Conservation (phyloP, 2,888 invertebrate species). For the Spisula subtruncata region DNA sequence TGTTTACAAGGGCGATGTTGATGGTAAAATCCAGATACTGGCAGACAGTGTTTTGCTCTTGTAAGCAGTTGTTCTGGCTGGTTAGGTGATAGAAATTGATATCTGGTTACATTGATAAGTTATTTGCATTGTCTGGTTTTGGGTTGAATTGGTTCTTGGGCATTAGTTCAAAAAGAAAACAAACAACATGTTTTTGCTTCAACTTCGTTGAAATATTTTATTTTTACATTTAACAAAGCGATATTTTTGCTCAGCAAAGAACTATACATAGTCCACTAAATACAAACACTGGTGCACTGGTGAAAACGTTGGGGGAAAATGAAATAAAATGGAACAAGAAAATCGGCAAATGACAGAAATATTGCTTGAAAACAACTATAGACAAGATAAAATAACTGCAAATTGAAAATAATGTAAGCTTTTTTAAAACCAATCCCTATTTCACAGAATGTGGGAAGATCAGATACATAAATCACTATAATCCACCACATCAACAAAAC, state of each 20-base stretch:
- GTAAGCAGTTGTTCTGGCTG: too few relatives aligned
- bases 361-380: neutral
- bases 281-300: conserved; percentile 49
- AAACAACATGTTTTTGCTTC: conserved; percentile 47
- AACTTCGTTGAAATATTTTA: conserved; percentile 73
- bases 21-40: too few relatives aligned
- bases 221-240: conserved; percentile 72
- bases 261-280: conserved; percentile 53
- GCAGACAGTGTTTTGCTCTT: too few relatives aligned
- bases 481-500: too few relatives aligned
- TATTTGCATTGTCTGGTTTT: too few relatives aligned
- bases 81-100: too few relatives aligned
- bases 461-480: too few relatives aligned
- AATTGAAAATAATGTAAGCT: neutral
- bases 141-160: too few relatives aligned
- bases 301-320: conserved; percentile 29
- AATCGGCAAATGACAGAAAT: conserved; percentile 1
- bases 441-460: neutral
- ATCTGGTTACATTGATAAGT: too few relatives aligned
- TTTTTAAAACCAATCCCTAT: neutral
- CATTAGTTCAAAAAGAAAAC: neutral
- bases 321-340: neutral
- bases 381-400: neutral
- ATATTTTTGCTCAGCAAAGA: conserved; percentile 68
- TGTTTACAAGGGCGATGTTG: too few relatives aligned